phyloP scores from a whole-genome alignment of 2,888 invertebrate species.

The Epistrophella euchroma region DNA sequence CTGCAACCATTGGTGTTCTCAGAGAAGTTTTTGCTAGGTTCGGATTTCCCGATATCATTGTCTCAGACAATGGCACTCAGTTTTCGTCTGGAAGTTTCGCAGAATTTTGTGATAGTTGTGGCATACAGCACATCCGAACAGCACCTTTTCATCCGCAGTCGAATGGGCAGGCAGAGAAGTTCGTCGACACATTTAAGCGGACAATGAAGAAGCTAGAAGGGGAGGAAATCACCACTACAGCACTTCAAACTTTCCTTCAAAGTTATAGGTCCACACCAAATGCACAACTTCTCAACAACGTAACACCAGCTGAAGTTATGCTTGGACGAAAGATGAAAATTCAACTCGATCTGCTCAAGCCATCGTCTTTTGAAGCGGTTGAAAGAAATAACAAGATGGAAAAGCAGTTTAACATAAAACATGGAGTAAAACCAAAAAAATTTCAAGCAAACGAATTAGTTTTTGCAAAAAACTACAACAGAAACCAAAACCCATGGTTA shows the following conservation, averaged over 20 bases:
- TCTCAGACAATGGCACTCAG: conserved; percentile 75
- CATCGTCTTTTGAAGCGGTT: conserved; percentile 1
- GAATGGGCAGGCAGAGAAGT: conserved; percentile 77
- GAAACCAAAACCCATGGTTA: not conserved
- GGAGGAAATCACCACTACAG: conserved; percentile 1
- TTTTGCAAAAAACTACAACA: conserved; percentile 9
- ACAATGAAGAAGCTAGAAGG: conserved; percentile 33
- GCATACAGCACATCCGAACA: conserved; percentile 68
- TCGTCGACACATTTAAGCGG: conserved; percentile 76
- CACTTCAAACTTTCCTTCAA: conserved; percentile 31
- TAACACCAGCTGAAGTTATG: conserved; percentile 44
- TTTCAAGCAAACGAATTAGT: conserved; percentile 9
- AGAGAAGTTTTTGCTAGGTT: conserved; percentile 48
- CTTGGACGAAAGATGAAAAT: conserved; percentile 24
- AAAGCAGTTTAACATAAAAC: conserved; percentile 21
- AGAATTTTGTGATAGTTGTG: conserved; percentile 62
- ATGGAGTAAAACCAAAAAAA: not conserved
- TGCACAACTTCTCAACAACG: conserved; percentile 35
- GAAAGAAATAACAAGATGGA: conserved; percentile 14
- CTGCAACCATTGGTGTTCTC: conserved; percentile 31
- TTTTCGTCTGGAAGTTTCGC: conserved; percentile 57
- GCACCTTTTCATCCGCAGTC: conserved; percentile 72
- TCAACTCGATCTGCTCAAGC: conserved; percentile 7
- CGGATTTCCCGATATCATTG: conserved; percentile 58
- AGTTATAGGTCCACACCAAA: conserved; percentile 44